Evolutionary conservation across 2,113 vertebrate species (phyloP), one percentile per base, ranked within the genome.

Genomic region (Pipa parva): DNA sequence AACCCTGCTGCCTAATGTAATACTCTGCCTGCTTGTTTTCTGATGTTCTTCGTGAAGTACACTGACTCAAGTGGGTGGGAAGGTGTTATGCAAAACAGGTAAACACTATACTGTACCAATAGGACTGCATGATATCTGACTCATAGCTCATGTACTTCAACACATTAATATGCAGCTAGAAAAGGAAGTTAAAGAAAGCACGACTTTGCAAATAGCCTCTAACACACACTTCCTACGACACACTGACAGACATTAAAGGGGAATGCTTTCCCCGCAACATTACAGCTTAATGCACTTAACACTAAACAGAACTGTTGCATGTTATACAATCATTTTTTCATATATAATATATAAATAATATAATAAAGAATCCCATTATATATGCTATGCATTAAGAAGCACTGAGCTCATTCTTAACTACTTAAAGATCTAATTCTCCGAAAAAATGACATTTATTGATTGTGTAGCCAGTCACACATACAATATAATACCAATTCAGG

Each of bases 121-220:
- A 28, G 75, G 71, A 79, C 78, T 83, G 81, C 80, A 60, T 75
- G 52, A 13, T 39, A 26, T 59, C 60, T 75, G 52, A 81, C 58
- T 74, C 1, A 72, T 61, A 76, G 56, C 77, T 72, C 29, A 3
- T 29, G 1, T 54, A 29, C 8, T 73, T 77, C 69, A 63, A 28
- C 33, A 71, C 77, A 80, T 58, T 76, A 75, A 80, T 71, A 72
- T 70, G 71, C n/a, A 20, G 39, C 65, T 75, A 73, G 73, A 88
- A 83, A 83, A 82, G 76, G 81, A 83, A 63, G 77, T 85, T 82
- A 67, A 66, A 74, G 84, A 88, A 87, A 21, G 56, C 57, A 29
- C 31, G 57, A 27, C 39, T 59, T 20, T 29, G 66, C 49, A 37
- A 61, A 37, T 25, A 49, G 48, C 66, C 28, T 60, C 42, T 54